Evolutionary conservation across 2,888 invertebrate genomes (phyloP).

Genomic region (Chrysina gloriosa): DNA sequence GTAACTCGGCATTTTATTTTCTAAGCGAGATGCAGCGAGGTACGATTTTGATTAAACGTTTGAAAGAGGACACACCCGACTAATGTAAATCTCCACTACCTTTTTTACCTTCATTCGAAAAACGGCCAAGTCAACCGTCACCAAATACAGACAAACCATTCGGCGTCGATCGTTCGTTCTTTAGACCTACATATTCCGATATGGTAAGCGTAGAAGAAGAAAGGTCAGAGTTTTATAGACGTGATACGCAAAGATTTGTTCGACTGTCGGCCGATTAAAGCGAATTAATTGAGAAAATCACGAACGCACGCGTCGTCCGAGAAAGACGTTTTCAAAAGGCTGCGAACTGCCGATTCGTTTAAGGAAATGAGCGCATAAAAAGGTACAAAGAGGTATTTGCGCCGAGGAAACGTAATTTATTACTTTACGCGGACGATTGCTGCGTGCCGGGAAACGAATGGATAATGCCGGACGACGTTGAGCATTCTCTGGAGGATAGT

Average conservation of each 20-base stretch:
- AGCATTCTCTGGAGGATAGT: neutral
- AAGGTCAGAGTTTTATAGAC: constrained; percentile 2
- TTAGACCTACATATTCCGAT: constrained; percentile 12
- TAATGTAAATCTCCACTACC: too few relatives aligned
- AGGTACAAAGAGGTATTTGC: constrained; percentile 28
- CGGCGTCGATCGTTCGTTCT: constrained; percentile 4
- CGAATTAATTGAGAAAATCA: constrained; percentile 36
- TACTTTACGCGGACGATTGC: constrained; percentile 15
- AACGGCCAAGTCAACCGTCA: too few relatives aligned
- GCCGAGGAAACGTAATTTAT: constrained; percentile 23
- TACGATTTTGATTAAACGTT: too few relatives aligned
- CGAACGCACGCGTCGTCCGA: constrained; percentile 15
- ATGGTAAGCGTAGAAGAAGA: constrained; percentile 1
- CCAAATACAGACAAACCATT: constrained; percentile 5
- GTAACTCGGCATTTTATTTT: too few relatives aligned
- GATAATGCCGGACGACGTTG: constrained; percentile 3
- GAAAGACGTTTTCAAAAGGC: constrained; percentile 29
- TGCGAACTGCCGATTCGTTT: constrained; percentile 14
- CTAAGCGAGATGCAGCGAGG: too few relatives aligned
- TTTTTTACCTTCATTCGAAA: too few relatives aligned
- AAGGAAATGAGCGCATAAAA: constrained; percentile 32
- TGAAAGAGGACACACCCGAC: too few relatives aligned
- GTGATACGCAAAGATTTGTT: constrained; percentile 22
- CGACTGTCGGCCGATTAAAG: constrained; percentile 34
- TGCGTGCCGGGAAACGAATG: neutral